A percentile compares a stretch with the other conserved stretches of the same genome.
Conservation (phyloP, 2,888 invertebrate species). For the Tinea pellionella region DNA sequence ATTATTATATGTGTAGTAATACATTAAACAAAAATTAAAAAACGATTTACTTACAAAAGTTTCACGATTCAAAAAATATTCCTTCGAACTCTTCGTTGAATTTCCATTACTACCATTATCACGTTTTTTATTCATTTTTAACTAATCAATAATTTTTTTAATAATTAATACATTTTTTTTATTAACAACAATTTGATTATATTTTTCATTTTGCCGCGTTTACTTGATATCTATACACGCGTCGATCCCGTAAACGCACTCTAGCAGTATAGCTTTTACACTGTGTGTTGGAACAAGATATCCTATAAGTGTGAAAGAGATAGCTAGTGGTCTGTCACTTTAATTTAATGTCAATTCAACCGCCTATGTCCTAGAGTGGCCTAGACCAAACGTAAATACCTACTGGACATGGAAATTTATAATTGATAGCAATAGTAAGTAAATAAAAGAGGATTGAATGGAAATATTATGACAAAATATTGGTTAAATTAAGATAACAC, state of each 20-base stretch:
- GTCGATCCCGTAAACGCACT: background rate
- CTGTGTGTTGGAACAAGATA: background rate
- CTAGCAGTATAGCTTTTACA: background rate
- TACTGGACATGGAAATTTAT: no score
- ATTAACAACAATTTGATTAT: background rate
- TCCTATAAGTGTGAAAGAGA: background rate
- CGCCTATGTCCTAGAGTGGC: no score
- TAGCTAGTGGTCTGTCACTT: background rate
- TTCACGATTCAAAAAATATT: slow-evolving; percentile 24
- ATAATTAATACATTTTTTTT: background rate
- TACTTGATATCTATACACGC: background rate
- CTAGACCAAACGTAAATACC: no score
- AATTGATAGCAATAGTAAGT: no score
- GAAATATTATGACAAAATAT: no score
- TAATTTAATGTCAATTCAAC: background rate
- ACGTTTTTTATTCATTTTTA: background rate
- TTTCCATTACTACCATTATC: background rate
- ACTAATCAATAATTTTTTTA: background rate
- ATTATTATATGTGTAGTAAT: no score
- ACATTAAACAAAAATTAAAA: background rate
- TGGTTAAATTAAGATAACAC: no score
- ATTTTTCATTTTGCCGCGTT: slow-evolving; percentile 5
- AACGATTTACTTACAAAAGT: slow-evolving; percentile 26
- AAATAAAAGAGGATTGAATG: no score
- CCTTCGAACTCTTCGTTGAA: slow-evolving; percentile 16